Conservation (phyloP, 2,113 vertebrate species). For the Paramormyrops kingsleyae region DNA sequence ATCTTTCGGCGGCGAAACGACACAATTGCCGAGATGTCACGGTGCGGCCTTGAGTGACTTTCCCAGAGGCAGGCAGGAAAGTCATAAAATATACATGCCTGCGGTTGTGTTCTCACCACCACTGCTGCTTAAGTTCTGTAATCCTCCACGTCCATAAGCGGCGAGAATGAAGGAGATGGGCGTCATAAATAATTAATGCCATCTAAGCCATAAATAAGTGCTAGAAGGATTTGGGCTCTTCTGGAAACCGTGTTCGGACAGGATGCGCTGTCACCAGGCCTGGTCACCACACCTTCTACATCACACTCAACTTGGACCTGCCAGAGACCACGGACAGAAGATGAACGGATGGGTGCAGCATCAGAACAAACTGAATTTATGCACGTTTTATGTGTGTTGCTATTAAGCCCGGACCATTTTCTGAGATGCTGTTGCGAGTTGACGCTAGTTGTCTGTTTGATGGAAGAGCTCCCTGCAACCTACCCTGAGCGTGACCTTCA, state of each 20-base stretch:
- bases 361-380: neutral
- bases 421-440: neutral
- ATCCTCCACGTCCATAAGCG: neutral
- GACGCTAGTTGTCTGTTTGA: neutral
- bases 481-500: neutral
- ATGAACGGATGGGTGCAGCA: neutral
- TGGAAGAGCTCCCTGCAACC: neutral
- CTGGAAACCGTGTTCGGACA: neutral
- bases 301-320: neutral
- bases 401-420: neutral
- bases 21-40: neutral
- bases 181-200: neutral
- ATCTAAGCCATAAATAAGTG: neutral
- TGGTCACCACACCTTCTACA: neutral
- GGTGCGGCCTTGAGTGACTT: neutral
- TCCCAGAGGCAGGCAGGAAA: neutral
- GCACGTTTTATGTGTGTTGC: neutral
- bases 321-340: neutral
- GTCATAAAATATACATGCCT: constrained; percentile 4
- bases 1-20: neutral
- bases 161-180: neutral
- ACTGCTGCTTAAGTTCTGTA: neutral
- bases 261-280: neutral
- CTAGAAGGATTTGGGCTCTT: neutral
- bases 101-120: neutral